Percentiles rank a stretch among this genome's conserved stretches.
Evolutionary conservation across 2,888 invertebrate genomes (phyloP).

Genomic region (Synergus itoensis): DNA sequence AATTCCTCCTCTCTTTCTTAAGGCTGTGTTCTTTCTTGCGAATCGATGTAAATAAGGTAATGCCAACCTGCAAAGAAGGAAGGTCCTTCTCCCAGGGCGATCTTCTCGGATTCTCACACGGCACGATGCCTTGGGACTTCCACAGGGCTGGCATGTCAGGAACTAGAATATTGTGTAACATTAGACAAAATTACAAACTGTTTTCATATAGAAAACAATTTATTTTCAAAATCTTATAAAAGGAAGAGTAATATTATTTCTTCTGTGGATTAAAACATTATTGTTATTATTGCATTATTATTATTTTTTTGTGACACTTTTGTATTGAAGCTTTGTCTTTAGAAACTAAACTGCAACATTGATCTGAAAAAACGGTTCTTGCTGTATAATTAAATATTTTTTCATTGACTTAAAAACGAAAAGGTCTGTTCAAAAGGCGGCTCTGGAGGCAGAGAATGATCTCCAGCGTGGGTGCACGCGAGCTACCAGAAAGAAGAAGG

Average conservation of each 20-base stretch:
- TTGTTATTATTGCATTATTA: too few species aligned
- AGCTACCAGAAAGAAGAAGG: slow-evolving; percentile 57
- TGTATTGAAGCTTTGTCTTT: too few species aligned
- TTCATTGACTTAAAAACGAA: background rate
- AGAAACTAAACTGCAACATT: background rate
- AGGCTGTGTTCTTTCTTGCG: slow-evolving; percentile 1
- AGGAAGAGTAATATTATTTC: too few species aligned
- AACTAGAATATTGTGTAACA: background rate
- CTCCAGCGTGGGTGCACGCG: slow-evolving; percentile 73
- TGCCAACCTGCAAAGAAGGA: slow-evolving; percentile 55
- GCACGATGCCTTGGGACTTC: slow-evolving; percentile 45
- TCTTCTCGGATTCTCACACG: slow-evolving; percentile 58
- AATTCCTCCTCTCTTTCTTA: background rate
- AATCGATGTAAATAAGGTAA: slow-evolving; percentile 62
- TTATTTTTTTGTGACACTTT: too few species aligned
- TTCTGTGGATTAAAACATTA: too few species aligned
- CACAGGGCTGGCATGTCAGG: slow-evolving; percentile 6
- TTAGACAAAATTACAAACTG: too few species aligned
- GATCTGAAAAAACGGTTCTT: background rate
- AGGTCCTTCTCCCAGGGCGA: slow-evolving; percentile 53
- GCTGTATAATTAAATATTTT: background rate
- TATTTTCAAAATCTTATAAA: too few species aligned
- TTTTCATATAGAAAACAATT: too few species aligned
- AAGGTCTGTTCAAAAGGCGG: slow-evolving; percentile 12
- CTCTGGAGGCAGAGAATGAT: slow-evolving; percentile 46